Conservation (phyloP, 2,888 invertebrate species). For the Cacoxenus indagator region DNA sequence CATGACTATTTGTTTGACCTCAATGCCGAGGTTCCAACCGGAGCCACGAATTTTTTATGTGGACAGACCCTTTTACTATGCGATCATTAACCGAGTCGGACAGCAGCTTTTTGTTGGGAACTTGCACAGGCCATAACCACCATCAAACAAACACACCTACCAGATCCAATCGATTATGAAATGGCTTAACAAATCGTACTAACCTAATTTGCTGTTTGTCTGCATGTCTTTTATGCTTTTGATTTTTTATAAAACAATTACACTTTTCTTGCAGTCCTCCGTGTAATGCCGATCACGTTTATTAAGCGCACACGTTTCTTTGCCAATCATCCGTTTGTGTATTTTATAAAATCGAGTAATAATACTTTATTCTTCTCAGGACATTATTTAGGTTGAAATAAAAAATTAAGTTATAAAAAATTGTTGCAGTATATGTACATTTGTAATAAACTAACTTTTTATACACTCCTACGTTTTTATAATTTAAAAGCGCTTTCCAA, state of each 20-base stretch:
- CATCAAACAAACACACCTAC: slow-evolving; percentile 17
- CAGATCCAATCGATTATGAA: slow-evolving; percentile 12
- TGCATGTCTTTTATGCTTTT: neutral
- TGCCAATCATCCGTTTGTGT: slow-evolving; percentile 49
- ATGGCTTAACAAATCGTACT: neutral
- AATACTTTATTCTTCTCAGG: slow-evolving; percentile 46
- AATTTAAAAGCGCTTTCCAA: too few species aligned
- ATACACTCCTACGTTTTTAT: too few species aligned
- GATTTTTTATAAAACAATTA: neutral
- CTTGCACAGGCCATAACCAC: slow-evolving; percentile 3
- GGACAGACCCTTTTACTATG: slow-evolving; percentile 48
- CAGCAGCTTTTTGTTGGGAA: slow-evolving; percentile 44
- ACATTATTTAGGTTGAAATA: slow-evolving; percentile 35
- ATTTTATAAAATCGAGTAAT: slow-evolving; percentile 35
- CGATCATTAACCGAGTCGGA: slow-evolving; percentile 35
- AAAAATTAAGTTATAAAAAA: too few species aligned
- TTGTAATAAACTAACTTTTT: too few species aligned
- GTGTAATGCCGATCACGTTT: slow-evolving; percentile 45
- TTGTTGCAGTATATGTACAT: too few species aligned
- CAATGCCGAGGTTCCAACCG: slow-evolving; percentile 35
- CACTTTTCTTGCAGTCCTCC: slow-evolving; percentile 38
- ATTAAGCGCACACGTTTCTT: slow-evolving; percentile 39
- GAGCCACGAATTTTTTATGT: slow-evolving; percentile 42
- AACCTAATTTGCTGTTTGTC: neutral
- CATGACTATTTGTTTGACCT: slow-evolving; percentile 31